These are phyloP conservation scores for Rhagonycha lutea DNA, from an alignment of 2,888 invertebrate species.

Conservation along the genomic window DNA sequence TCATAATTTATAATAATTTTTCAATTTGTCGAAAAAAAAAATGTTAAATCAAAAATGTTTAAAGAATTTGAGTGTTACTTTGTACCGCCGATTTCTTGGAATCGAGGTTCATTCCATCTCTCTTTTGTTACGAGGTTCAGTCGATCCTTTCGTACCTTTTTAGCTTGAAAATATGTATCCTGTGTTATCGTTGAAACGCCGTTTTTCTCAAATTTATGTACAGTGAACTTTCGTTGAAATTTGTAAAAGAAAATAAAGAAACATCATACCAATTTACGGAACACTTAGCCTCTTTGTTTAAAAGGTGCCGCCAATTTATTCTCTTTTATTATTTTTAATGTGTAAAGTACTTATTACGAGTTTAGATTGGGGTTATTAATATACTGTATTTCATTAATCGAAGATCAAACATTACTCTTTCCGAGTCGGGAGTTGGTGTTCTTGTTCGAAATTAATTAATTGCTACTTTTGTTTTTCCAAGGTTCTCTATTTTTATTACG, in stretches of 20 bases:
- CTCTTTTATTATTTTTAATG: constrained; percentile 13
- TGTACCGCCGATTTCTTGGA: background rate
- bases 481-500: background rate
- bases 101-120: background rate
- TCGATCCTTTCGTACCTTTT: background rate
- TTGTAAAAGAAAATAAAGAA: constrained; percentile 1
- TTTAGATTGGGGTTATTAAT: background rate
- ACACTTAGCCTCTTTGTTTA: constrained; percentile 16
- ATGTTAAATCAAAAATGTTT: background rate
- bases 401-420: background rate
- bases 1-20: background rate
- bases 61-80: background rate
- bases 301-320: constrained; percentile 18
- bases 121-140: background rate
- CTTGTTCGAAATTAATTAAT: background rate
- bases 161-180: background rate
- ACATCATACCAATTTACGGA: constrained; percentile 22
- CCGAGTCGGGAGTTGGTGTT: background rate
- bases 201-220: background rate
- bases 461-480: background rate
- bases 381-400: background rate
- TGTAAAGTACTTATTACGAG: constrained; percentile 1
- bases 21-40: background rate
- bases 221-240: background rate
- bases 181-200: background rate